Percentiles rank a stretch among this genome's conserved stretches.
These are phyloP conservation scores for Stictocephala bisonia DNA, from an alignment of 2,888 invertebrate genomes.

Conservation along the genomic window DNA sequence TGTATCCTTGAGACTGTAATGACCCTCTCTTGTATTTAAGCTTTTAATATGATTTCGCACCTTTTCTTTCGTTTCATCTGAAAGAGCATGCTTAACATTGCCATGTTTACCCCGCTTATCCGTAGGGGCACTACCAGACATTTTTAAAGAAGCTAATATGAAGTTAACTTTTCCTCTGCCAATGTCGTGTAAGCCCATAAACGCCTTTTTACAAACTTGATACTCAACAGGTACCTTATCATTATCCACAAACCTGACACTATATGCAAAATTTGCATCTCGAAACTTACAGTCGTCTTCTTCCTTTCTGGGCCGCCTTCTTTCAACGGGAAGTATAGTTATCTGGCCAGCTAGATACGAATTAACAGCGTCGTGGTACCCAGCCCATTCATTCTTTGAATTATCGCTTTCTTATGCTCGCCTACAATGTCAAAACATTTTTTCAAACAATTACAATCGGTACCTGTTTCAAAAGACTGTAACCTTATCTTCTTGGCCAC, in stretches of 20 bases:
- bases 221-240: neutral
- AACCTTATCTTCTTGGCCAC: conserved; percentile 13
- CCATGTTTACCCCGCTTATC: conserved; percentile 14
- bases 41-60: conserved; percentile 34
- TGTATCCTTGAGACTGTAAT: conserved; percentile 20
- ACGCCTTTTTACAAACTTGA: conserved; percentile 5
- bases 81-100: neutral
- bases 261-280: neutral
- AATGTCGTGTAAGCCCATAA: conserved; percentile 33
- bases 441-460: conserved; percentile 29
- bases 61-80: neutral
- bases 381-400: conserved; percentile 26
- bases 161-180: conserved; percentile 22
- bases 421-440: conserved; percentile 36
- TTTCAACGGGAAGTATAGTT: neutral
- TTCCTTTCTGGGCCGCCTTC: conserved; percentile 4
- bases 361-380: conserved; percentile 7
- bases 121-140: conserved; percentile 8
- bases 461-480: conserved; percentile 42
- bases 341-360: conserved; percentile 4
- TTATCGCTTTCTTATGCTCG: conserved; percentile 8
- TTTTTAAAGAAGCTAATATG: conserved; percentile 24
- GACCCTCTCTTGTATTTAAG: conserved; percentile 22
- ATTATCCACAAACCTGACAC: neutral
- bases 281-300: neutral